phyloP scores from a whole-genome alignment of 64 coral and sea anemone genomes.

The Pocillopora damicornis region DNA sequence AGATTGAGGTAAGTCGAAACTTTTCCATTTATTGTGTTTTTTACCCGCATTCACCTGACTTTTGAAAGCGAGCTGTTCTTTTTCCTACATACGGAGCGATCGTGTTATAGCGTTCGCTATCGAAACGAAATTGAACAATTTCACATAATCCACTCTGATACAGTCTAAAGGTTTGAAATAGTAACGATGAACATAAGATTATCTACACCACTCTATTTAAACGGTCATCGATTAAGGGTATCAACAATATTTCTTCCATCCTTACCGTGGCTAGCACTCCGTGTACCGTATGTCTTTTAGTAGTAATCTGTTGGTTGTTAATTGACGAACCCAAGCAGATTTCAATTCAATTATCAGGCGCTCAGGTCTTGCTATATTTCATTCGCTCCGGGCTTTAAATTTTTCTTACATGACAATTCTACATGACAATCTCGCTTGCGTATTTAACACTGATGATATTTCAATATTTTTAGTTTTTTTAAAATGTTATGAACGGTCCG shows the following conservation, averaged over 20 bases:
- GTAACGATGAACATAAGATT: neutral
- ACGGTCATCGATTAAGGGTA: neutral
- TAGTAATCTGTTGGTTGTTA: neutral
- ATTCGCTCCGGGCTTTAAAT: neutral
- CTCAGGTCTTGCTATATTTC: too few relatives aligned
- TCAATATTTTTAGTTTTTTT: neutral
- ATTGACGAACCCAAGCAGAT: neutral
- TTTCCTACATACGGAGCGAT: neutral
- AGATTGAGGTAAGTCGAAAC: conserved; percentile 3
- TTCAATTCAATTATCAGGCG: neutral
- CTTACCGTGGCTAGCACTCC: neutral
- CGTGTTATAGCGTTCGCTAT: neutral
- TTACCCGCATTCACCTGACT: neutral
- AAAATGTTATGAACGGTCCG: neutral
- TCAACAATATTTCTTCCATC: neutral
- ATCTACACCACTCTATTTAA: neutral
- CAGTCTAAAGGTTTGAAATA: neutral
- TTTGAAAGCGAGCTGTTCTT: neutral
- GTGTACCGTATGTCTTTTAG: neutral
- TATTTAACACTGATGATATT: too few relatives aligned
- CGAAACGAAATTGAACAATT: neutral
- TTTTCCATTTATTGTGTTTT: neutral
- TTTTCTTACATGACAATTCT: neutral
- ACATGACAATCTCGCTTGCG: too few relatives aligned
- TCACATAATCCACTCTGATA: neutral